Evolutionary conservation across 2,113 vertebrate species (phyloP).

Genomic region (Lates calcarifer): DNA sequence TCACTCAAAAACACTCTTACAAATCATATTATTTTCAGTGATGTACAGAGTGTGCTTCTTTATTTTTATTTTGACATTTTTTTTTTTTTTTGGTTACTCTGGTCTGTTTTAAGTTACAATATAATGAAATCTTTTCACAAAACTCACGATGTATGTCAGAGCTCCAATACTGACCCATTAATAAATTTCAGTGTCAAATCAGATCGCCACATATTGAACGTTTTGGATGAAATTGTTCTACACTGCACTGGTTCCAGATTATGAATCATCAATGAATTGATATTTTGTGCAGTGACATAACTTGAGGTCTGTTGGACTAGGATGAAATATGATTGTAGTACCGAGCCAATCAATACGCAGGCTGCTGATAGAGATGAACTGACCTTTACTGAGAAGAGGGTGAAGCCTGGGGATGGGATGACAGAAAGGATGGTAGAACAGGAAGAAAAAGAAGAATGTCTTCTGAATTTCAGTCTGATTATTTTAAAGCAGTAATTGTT

Average conservation of each 20-base stretch:
- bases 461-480: too few species aligned
- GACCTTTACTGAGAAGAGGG: conserved; percentile 16
- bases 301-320: not conserved
- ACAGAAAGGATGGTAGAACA: not conserved
- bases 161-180: not conserved
- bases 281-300: not conserved
- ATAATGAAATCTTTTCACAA: not conserved
- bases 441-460: not conserved
- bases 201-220: not conserved
- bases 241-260: not conserved
- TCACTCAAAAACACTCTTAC: not conserved
- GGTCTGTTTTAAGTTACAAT: not conserved
- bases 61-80: too few species aligned
- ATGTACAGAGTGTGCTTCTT: not conserved
- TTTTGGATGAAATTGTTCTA: not conserved
- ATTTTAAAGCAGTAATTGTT: too few species aligned
- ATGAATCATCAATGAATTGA: conserved; percentile 8
- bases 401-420: not conserved
- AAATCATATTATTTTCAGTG: not conserved
- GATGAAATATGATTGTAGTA: not conserved
- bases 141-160: not conserved
- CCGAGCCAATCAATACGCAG: conserved; percentile 1
- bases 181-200: conserved; percentile 15
- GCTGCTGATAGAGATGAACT: not conserved
- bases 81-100: not conserved